Evolutionary conservation across 2,113 vertebrate genomes (phyloP), one percentile per base, ranked within the genome.

Genomic region (Prochilodus magdalenae): DNA sequence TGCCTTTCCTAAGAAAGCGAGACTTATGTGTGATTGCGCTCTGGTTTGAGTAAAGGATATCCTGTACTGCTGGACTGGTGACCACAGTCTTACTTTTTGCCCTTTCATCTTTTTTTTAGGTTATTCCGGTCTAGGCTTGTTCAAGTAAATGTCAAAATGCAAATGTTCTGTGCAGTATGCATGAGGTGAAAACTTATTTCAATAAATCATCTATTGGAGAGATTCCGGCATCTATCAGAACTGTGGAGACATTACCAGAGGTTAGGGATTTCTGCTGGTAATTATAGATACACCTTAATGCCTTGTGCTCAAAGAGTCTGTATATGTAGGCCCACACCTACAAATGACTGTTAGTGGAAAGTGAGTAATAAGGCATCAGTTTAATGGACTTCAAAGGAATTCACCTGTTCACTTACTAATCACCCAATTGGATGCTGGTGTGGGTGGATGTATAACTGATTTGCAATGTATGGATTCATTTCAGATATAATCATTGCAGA

Each of bases 21-120:
- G 26, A 30, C 1, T 59, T 10, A 73, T 57, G 81, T 69, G 62
- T 55, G 71, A 88, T 27, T 33, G n/a, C 15, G 47, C 1, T 36
- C 33, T 80, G 24, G 20, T 30, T 73, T n/a, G 49, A 75, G 16
- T 22, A 81, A 33, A 79, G 88, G 81, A 93, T 57, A 86, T 94
- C 93, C 92, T 91, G 93, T 90, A 77, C 84, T 49, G 63, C 71
- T 84, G 84, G 89, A 89, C 90, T 0, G 29, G 84, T 78, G 89
- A 89, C 92, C 92, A 90, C 92, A 91, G n/a, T n/a, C n/a, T n/a
- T n/a, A 53, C 53, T 33, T 44, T 30, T 57, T 51, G 1, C 11
- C 16, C 18, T 57, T 30, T 29, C 20, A 0, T 30, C n/a, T 73
- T 27, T 40, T n/a, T 51, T 81, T 74, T n/a, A 36, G 87, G 80